These are phyloP conservation scores for Pipistrellus kuhlii DNA, from an alignment of 2,797 vertebrate species.

Conservation along the genomic window DNA sequence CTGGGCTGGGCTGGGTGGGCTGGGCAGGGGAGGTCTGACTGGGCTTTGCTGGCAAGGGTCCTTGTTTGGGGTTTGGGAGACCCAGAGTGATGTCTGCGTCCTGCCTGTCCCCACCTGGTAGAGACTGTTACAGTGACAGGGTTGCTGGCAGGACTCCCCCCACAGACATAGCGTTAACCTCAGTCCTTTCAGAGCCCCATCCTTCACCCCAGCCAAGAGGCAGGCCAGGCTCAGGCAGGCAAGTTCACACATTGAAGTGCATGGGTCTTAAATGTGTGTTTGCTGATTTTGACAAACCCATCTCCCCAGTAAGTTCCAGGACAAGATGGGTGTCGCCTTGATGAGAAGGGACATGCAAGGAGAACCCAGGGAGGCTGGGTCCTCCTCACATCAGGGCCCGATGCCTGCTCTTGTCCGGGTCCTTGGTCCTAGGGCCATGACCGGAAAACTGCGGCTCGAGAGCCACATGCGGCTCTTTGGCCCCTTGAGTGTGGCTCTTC, in stretches of 20 bases:
- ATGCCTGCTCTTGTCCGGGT: rapidly evolving
- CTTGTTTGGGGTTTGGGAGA: neutral
- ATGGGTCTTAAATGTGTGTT: rapidly evolving
- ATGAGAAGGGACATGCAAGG: rapidly evolving
- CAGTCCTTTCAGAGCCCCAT: neutral
- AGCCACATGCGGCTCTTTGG: too few species aligned
- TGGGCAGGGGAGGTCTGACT: neutral
- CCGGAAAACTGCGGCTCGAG: too few species aligned
- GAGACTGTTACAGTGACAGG: neutral
- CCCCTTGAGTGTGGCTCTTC: too few species aligned
- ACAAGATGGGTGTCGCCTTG: neutral
- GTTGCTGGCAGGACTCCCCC: neutral
- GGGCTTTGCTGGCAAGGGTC: neutral
- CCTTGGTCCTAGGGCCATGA: slow-evolving; percentile 83
- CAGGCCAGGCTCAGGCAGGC: neutral
- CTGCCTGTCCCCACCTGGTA: neutral
- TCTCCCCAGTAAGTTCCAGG: neutral
- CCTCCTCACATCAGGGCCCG: neutral
- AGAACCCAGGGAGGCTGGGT: neutral
- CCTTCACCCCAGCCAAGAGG: too few species aligned
- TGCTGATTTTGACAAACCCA: neutral
- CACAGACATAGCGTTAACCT: neutral
- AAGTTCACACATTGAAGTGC: rapidly evolving
- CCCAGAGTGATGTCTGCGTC: neutral
- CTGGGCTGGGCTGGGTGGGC: neutral